Percentiles rank a stretch among this genome's conserved stretches.
Conservation (phyloP, 1,140 invertebrate species). For the Lamellibrachia luymesi region DNA sequence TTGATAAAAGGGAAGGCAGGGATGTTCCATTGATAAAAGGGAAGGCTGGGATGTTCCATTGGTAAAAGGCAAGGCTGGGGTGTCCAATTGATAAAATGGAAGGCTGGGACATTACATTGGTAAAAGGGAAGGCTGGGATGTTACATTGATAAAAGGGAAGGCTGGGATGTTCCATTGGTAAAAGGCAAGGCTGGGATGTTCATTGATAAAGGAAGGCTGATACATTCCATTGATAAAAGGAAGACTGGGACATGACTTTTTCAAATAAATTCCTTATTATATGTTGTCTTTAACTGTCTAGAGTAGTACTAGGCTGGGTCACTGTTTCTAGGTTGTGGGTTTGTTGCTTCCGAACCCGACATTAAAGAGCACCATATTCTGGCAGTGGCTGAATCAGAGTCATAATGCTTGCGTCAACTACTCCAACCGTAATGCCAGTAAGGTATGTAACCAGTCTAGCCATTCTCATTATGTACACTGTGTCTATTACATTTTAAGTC, state of each 20-base stretch:
- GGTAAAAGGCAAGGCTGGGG: too few species aligned
- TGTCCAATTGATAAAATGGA: too few species aligned
- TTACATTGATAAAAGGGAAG: too few species aligned
- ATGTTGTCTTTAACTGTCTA: background rate
- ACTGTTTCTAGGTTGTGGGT: conserved; percentile 54
- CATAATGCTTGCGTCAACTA: conserved; percentile 63
- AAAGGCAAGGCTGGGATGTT: too few species aligned
- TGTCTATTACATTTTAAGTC: background rate
- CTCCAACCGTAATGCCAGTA: conserved; percentile 60
- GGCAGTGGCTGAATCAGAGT: conserved; percentile 62
- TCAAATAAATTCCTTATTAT: background rate
- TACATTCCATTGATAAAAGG: too few species aligned
- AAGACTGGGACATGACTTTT: background rate
- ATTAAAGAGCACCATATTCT: conserved; percentile 55
- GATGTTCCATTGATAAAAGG: too few species aligned
- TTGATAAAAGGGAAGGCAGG: too few species aligned
- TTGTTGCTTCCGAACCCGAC: conserved; percentile 60
- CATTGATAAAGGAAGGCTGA: too few species aligned
- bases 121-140: too few species aligned
- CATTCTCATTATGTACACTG: background rate
- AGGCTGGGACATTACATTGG: too few species aligned
- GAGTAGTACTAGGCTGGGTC: background rate
- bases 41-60: too few species aligned
- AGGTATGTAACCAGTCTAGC: conserved; percentile 40
- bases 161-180: too few species aligned